Conservation (phyloP, 2,797 vertebrate species). For the Margarornis squamiger region DNA sequence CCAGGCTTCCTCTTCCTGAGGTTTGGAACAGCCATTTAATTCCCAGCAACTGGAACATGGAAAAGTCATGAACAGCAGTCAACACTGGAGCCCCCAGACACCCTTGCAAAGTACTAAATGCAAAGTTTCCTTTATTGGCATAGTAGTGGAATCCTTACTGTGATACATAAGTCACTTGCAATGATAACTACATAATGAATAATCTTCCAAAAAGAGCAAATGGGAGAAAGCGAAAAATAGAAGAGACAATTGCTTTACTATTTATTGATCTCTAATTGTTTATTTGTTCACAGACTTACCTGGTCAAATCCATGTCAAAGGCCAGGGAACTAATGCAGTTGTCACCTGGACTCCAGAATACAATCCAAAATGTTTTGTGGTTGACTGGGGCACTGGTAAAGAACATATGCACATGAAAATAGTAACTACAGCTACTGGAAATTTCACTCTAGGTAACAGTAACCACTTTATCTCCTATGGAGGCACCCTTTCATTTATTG, state of each 20-base stretch:
- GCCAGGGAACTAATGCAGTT: constrained; percentile 56
- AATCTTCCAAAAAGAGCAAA: neutral
- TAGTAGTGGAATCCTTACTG: neutral
- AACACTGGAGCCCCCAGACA: neutral
- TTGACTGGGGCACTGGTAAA: constrained; percentile 79
- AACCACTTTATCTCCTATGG: neutral
- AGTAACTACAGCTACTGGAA: neutral
- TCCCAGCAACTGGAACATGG: neutral
- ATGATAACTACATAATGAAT: neutral
- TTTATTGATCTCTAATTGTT: neutral
- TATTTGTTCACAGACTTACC: constrained; percentile 62
- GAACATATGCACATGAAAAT: constrained; percentile 46
- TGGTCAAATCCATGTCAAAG: constrained; percentile 72
- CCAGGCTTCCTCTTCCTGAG: neutral
- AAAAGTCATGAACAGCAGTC: neutral
- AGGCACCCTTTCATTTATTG: neutral
- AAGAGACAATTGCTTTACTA: neutral
- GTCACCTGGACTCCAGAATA: constrained; percentile 75
- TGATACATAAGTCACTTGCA: neutral
- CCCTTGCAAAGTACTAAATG: neutral
- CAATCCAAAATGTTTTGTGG: constrained; percentile 75
- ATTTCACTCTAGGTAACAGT: constrained; percentile 56
- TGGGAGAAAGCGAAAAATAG: neutral
- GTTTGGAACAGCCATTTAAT: neutral
- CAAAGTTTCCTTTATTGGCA: neutral